Evolutionary conservation across 2,888 invertebrate genomes (phyloP), one percentile per base, ranked within the genome.

Genomic region (Colletes collaris): DNA sequence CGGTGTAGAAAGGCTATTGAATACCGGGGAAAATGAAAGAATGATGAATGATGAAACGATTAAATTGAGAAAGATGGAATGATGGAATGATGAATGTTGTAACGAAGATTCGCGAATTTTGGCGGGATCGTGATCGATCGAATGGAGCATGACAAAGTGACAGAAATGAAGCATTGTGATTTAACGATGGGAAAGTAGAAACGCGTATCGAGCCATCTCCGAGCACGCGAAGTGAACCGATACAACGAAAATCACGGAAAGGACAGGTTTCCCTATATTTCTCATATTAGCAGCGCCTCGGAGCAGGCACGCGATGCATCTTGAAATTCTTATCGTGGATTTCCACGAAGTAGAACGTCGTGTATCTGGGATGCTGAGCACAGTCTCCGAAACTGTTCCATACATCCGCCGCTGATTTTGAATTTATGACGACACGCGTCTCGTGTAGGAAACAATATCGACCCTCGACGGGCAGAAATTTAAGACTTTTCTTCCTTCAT

Each of bases 391-490:
- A 78, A 85, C 73, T 66, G 73, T 74, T 62, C 62, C 72, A 73
- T 44, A 53, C 73, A 70, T 69, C 72, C 74, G 70, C 37, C 64
- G 72, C 80, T 76, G 78, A 86, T 80, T 80, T 73, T 64, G 73
- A 76, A 86, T 86, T 86, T 86, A 86, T 70, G 79, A 63, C 50
- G 46, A 58, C 68, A 37, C 73, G 62, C 58, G 35, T 69, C 58
- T 53, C 58, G 44, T 50, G 27, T 64, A 27, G 74, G 63, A 82
- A 86, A 86, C 82, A 86, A 84, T 80, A 82, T 80, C 80, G 80
- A 68, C 68, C 65, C 59, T 53, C 40, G 68, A 55, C 69, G 73
- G 67, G 40, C 53, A 65, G 71, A 73, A 78, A 74, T 75, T 83
- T 77, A 78, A 67, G 63, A 52, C 40, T 63, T 63, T 59, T 49